Base-by-base conservation (phyloP, 2,888 invertebrate species). In the Eupithecia subfuscata region DNA sequence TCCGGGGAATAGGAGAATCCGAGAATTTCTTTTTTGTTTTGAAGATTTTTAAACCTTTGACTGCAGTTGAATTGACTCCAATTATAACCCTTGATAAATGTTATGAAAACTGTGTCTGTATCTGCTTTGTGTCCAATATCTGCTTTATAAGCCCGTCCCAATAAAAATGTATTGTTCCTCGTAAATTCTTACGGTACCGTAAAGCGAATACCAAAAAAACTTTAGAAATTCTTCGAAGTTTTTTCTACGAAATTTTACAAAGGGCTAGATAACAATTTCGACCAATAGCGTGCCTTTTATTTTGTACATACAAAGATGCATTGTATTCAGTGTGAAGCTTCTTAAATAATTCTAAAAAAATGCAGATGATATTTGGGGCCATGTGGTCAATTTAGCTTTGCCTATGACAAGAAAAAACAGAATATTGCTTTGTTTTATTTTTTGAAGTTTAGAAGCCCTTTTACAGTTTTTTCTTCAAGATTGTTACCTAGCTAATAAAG, bases 231-330 rank as follows among this genome's bases (percentile, higher is more conserved):
- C 34, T 30, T 64, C 18, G 6, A 30, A 16, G 7, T 64, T 64
- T 30, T 30, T 56, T 56, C 12, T 56, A 25, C 18, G 7, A 14
- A 16, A 16, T 8, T 18, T 43, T 37, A 64, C 64, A 75, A 75
- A 64, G 34, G 71, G 22, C 12, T 22, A n/a, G 52, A 43, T 67
- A 71, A 68, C 30, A 71, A 69, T 72, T 64, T 75, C 64, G 43
- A 56, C 75, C 71, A 75, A 75, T 75, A 14, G 48, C 52, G 71
- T 72, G 25, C 69, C 40, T 71, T 40, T 37, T 69, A 63, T 65
- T 56, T 22, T 56, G 11, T 56, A 56, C 56, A 2, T 56, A 25
- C 56, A 1, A 22, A 56, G 56, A 25, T 25, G 56, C 56, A 56
- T 56, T 56, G 56, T 56, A 22, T 56, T 56, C 56, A 25, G 22